Conservation (phyloP, 2,797 vertebrate genomes). For the Muscicapa striata region DNA sequence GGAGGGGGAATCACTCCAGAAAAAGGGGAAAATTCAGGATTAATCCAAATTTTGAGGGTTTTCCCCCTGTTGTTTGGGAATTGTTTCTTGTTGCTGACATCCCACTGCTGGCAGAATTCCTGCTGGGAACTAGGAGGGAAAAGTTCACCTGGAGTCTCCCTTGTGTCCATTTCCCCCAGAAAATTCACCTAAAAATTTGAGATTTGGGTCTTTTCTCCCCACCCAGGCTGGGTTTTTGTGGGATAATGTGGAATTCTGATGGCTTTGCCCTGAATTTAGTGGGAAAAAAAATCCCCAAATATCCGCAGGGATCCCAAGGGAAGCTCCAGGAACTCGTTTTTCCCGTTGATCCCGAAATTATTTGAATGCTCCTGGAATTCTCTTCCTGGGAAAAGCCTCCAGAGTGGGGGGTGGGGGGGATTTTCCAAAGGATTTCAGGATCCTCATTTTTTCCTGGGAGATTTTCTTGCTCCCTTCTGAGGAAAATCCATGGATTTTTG, state of each 20-base stretch:
- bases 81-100: not conserved
- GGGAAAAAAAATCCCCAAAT: not conserved
- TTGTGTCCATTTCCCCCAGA: fast-evolving
- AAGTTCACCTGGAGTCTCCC: not conserved
- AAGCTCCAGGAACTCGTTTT: not conserved
- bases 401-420: not conserved
- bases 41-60: not conserved
- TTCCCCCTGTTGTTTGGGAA: fast-evolving
- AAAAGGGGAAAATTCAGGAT: fast-evolving
- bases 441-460: not conserved
- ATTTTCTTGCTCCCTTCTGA: not conserved
- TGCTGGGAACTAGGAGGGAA: fast-evolving
- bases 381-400: not conserved
- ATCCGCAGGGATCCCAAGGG: fast-evolving
- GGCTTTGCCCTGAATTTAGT: fast-evolving
- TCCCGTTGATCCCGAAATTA: not conserved
- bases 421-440: fast-evolving
- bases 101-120: not conserved
- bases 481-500: not conserved
- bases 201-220: not conserved
- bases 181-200: not conserved
- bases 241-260: fast-evolving
- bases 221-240: not conserved
- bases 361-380: not conserved
- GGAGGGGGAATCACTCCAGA: too few species aligned